phyloP scores from a whole-genome alignment of 64 coral and sea anemone genomes.

The Pocillopora damicornis region DNA sequence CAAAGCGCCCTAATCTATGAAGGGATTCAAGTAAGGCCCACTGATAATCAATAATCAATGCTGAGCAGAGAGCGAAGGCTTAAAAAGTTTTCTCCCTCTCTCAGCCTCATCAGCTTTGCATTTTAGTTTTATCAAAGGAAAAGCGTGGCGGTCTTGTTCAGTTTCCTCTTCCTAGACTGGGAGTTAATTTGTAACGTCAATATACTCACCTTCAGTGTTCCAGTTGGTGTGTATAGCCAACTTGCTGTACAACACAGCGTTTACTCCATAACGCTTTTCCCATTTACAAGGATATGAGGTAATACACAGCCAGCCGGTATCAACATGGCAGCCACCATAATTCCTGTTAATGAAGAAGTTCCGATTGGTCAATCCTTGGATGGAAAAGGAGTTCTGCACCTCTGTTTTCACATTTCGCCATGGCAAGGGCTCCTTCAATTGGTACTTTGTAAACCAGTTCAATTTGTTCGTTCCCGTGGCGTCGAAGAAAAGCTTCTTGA shows the following conservation, averaged over 20 bases:
- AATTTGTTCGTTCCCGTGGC: conserved; percentile 31
- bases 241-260: neutral
- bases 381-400: conserved; percentile 12
- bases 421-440: neutral
- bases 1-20: too few species aligned
- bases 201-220: neutral
- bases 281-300: neutral
- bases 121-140: too few species aligned
- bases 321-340: neutral
- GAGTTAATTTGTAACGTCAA: neutral
- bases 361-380: neutral
- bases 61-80: too few species aligned
- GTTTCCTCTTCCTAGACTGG: neutral
- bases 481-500: conserved; percentile 34
- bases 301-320: neutral
- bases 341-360: conserved; percentile 9
- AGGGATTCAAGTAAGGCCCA: too few species aligned
- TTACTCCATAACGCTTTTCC: neutral
- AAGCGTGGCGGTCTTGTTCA: neutral
- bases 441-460: conserved; percentile 19
- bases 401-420: neutral
- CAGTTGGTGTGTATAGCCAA: neutral
- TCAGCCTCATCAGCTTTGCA: too few species aligned
- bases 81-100: too few species aligned
- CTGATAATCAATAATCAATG: too few species aligned